Base-by-base conservation (phyloP, 2,888 invertebrate species). In the Nycteola revayana region DNA sequence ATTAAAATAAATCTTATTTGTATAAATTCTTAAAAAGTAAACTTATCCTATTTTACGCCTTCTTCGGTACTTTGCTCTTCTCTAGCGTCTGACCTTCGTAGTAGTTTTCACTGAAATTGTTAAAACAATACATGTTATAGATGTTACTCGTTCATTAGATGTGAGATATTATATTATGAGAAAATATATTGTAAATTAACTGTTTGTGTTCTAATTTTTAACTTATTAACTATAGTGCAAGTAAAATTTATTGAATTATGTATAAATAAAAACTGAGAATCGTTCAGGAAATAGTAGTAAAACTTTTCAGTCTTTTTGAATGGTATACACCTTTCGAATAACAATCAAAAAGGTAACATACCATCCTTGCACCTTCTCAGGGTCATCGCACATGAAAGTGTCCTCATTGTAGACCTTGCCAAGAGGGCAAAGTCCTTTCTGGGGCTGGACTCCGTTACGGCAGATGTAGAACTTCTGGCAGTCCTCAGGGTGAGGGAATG, bases 401-500 rank as follows among this genome's bases (percentile, higher is more conserved):
- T 92, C 93, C 50, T 94, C 94, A 59, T 95, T 95, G 86, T 95
- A 96, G 26, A 95, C 95, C 32, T 91, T 91, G 23, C 94, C 94
- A 0, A 90, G 83, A 0, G 93, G 90, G 65, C 95, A 95, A 57
- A 93, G 92, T 3, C 94, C 94, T 62, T 93, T 93, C 68, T 94
- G 94, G 0, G 95, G 95, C 56, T 91, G 92, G 1, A 94, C 90
- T 0, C 94, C 94, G 59, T 94, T 94, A 46, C 94, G 90, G 78
- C 95, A 95, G 60, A 95, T 94, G 85, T 94, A 95, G 87, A 95
- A 95, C 69, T 94, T 94, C 66, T 93, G 92, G 70, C 95, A 95
- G 73, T 95, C 94, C 10, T 93, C 93, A 0, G 94, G 93, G 77
- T 95, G 94, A 1, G 94, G 91, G 83, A 91, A 95, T 0, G 94